phyloP scores from a whole-genome alignment of 2,797 vertebrate species.

The Manis crassicaudata region DNA sequence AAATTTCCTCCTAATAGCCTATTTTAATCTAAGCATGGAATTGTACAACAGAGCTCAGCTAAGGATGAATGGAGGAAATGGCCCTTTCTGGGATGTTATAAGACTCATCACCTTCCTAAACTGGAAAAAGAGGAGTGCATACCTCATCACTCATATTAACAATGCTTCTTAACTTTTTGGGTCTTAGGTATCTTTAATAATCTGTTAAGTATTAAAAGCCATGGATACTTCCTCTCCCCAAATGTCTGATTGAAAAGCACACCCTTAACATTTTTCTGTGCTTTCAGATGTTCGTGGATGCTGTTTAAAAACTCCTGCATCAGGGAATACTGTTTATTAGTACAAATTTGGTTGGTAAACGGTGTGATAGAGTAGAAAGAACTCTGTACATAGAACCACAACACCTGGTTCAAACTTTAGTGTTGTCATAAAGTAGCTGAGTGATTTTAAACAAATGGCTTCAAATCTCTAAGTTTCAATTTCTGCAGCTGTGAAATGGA shows the following conservation, averaged over 20 bases:
- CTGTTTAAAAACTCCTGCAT: neutral
- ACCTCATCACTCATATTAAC: neutral
- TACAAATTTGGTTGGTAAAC: neutral
- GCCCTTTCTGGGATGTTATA: neutral
- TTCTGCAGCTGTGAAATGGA: neutral
- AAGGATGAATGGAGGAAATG: neutral
- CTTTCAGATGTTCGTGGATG: neutral
- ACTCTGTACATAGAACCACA: neutral
- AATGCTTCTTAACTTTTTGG: neutral
- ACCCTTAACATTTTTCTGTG: neutral
- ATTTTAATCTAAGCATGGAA: constrained; percentile 34
- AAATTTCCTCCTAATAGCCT: constrained; percentile 1
- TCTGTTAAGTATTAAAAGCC: neutral
- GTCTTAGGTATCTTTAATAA: neutral
- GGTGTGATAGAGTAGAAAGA: neutral
- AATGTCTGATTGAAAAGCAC: neutral
- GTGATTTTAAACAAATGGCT: neutral
- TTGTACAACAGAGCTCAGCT: neutral
- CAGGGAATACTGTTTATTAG: neutral
- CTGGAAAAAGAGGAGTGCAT: neutral
- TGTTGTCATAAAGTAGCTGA: neutral
- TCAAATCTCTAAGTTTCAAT: neutral
- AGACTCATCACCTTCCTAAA: neutral
- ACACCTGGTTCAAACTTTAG: neutral
- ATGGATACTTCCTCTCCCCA: neutral